Conservation (phyloP, 2,113 vertebrate genomes). For the Ictidomys tridecemlineatus region DNA sequence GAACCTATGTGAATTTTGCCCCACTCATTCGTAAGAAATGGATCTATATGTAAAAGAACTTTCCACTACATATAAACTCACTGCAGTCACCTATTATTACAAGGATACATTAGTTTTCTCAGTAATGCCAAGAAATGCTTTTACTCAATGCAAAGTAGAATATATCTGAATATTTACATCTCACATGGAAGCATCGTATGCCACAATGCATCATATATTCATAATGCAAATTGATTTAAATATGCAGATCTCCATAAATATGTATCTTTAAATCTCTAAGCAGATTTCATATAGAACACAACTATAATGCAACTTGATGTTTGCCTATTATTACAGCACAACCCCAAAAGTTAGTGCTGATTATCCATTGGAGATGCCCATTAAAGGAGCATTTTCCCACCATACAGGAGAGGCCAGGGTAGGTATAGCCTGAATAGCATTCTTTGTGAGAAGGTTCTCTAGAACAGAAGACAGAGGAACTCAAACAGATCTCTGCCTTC, state of each 20-base stretch:
- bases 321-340: constrained; percentile 31
- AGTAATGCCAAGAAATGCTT: constrained; percentile 55
- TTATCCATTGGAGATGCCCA: background rate
- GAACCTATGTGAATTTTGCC: background rate
- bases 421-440: background rate
- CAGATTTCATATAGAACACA: constrained; percentile 71
- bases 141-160: constrained; percentile 56
- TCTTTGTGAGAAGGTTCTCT: background rate
- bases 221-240: constrained; percentile 65
- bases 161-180: constrained; percentile 69
- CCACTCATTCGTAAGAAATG: constrained; percentile 53
- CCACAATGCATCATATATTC: constrained; percentile 63
- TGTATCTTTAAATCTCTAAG: constrained; percentile 64
- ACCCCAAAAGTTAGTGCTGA: constrained; percentile 8
- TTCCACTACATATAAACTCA: background rate
- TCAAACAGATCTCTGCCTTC: background rate
- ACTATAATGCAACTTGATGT: constrained; percentile 75
- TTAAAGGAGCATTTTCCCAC: background rate
- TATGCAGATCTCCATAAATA: constrained; percentile 64
- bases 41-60: background rate
- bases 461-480: background rate
- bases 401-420: background rate
- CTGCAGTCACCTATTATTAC: constrained; percentile 10
- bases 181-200: constrained; percentile 60
- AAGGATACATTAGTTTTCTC: background rate